phyloP scores from a whole-genome alignment of 2,113 vertebrate species.

The Alectura lathami region DNA sequence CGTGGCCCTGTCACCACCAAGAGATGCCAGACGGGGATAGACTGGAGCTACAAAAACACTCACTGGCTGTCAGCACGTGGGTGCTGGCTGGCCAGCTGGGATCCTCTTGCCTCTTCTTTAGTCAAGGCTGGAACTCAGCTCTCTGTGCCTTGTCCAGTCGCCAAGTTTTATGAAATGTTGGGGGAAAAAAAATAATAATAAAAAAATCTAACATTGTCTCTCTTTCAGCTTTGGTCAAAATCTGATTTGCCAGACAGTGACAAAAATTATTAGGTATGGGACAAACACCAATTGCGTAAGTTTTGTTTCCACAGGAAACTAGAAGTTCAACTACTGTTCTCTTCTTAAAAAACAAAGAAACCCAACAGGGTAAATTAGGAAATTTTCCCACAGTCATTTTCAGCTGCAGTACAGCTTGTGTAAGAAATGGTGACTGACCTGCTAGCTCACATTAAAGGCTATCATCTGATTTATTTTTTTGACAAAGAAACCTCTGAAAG shows the following conservation, averaged over 20 bases:
- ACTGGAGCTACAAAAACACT: background rate
- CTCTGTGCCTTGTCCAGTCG: background rate
- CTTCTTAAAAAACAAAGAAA: background rate
- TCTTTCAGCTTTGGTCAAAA: background rate
- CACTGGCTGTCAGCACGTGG: background rate
- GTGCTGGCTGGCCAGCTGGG: slow-evolving; percentile 2
- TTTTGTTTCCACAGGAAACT: slow-evolving; percentile 58
- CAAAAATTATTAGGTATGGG: background rate
- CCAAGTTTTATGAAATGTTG: background rate
- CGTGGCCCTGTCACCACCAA: background rate
- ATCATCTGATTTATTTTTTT: background rate
- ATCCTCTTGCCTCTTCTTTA: background rate
- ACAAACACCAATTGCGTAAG: slow-evolving; percentile 39
- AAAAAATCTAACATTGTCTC: background rate
- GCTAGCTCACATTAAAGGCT: background rate
- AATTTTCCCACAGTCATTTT: slow-evolving; percentile 12
- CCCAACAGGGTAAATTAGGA: background rate
- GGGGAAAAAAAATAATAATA: background rate
- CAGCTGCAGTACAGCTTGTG: background rate
- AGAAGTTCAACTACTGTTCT: slow-evolving; percentile 20
- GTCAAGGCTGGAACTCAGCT: background rate
- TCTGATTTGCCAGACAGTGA: background rate
- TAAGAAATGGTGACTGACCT: background rate
- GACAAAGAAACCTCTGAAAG: background rate
- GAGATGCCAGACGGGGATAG: background rate